Base-by-base conservation (phyloP, 2,888 invertebrate species). In the Ditula angustiorana region DNA sequence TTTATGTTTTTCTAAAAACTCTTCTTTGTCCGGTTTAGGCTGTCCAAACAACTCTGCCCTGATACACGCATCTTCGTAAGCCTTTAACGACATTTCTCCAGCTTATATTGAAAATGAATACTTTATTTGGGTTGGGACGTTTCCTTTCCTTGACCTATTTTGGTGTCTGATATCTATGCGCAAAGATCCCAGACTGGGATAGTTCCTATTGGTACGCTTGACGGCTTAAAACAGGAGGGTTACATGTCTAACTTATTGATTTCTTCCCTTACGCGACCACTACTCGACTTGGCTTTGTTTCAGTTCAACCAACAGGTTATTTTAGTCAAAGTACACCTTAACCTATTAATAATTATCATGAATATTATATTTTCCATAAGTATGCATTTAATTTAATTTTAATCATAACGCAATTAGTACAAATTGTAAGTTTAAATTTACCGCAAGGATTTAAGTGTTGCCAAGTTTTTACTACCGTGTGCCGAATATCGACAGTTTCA, bases 1-100 rank as follows among this genome's bases (percentile, higher is more conserved):
- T 74, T 93, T 93, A 71, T 94, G 90, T 77, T 93, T 94, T 72
- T 89, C 92, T 77, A 95, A 84, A 84, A 95, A 96, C 67, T 95
- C 95, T 46, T 95, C 95, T 79, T 94, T 93, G 71, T 94, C 93
- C 0, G 96, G 97, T 73, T 94, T 94, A 37, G 95, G 94, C 64
- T 96, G 90, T 0, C 96, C 97, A 70, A 97, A 93, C 55, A 97
- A 86, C 81, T 97, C 97, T 0, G 97, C 96, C 66, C 97, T 92
- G 85, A 96, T 95, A 76, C 96, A 96, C 65, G 96, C 96, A 81
- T 96, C 95, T 84, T 96, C 95, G 76, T 96, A 97, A 13, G 95
- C 95, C 70, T 94, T 94, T 79, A 95, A 93, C 13, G 94, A 92
- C 95, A 95, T 95, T 74, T 71, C 82, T 52, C 33, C 56, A 37